Conservation (phyloP, 2,113 vertebrate species). For the Myrmecobius fasciatus region DNA sequence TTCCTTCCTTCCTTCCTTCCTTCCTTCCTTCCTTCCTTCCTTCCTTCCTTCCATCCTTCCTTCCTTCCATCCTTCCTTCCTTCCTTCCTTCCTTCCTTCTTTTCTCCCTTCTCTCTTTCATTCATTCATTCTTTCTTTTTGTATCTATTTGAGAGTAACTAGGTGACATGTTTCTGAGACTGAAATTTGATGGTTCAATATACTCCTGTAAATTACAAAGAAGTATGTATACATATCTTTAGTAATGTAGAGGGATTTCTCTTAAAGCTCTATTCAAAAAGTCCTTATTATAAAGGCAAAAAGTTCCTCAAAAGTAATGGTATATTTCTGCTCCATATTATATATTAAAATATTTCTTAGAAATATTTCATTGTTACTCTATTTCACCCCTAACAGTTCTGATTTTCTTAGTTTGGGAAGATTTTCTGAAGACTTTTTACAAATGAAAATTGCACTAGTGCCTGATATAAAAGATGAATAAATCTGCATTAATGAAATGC, state of each 20-base stretch:
- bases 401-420: slow-evolving; percentile 69
- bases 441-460: slow-evolving; percentile 49
- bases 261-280: slow-evolving; percentile 82
- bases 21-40: background rate
- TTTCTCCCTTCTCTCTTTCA: no score
- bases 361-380: slow-evolving; percentile 50
- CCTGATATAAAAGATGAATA: slow-evolving; percentile 55
- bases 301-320: slow-evolving; percentile 84
- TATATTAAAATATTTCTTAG: slow-evolving; percentile 47
- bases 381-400: slow-evolving; percentile 66
- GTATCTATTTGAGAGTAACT: slow-evolving; percentile 82
- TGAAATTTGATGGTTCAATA: slow-evolving; percentile 73
- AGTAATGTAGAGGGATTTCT: slow-evolving; percentile 67
- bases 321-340: slow-evolving; percentile 44
- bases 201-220: slow-evolving; percentile 56
- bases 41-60: slow-evolving; percentile 62
- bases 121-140: no score
- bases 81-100: no score
- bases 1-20: no score
- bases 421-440: slow-evolving; percentile 61
- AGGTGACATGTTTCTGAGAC: slow-evolving; percentile 73
- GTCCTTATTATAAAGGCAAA: slow-evolving; percentile 77
- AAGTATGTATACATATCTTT: slow-evolving; percentile 31
- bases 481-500: slow-evolving; percentile 58
- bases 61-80: no score